These are phyloP conservation scores for Solenodon paradoxus DNA, from an alignment of 2,113 vertebrate genomes.

Conservation along the genomic window DNA sequence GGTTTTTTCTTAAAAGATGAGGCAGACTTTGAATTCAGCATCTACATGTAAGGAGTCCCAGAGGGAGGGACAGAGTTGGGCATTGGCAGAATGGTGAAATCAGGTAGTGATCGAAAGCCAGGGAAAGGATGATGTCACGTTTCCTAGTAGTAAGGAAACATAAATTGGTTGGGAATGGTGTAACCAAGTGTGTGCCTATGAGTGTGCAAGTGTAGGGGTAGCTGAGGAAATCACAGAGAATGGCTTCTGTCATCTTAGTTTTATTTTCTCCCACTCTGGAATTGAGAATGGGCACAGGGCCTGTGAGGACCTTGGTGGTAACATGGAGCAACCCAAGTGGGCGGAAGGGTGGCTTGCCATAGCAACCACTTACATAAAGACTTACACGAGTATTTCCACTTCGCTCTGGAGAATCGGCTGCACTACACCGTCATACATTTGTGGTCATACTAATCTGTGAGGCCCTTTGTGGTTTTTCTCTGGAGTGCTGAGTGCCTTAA, in stretches of 20 bases:
- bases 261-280: background rate
- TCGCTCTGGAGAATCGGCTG: background rate
- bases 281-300: background rate
- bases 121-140: background rate
- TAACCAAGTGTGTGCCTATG: background rate
- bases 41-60: background rate
- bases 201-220: background rate
- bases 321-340: background rate
- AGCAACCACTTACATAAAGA: background rate
- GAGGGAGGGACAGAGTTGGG: too few relatives aligned
- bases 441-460: background rate
- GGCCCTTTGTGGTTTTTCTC: background rate
- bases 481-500: background rate
- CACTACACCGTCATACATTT: background rate
- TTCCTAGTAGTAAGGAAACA: background rate
- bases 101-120: background rate
- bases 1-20: background rate
- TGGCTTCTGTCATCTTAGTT: background rate
- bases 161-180: background rate
- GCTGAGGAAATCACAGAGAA: background rate
- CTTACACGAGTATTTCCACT: background rate
- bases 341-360: background rate
- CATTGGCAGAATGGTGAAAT: background rate
- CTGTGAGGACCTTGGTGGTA: background rate
- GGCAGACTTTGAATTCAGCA: background rate